Evolutionary conservation across 2,888 invertebrate species (phyloP).

Genomic region (Cordylochernes scorpioides): DNA sequence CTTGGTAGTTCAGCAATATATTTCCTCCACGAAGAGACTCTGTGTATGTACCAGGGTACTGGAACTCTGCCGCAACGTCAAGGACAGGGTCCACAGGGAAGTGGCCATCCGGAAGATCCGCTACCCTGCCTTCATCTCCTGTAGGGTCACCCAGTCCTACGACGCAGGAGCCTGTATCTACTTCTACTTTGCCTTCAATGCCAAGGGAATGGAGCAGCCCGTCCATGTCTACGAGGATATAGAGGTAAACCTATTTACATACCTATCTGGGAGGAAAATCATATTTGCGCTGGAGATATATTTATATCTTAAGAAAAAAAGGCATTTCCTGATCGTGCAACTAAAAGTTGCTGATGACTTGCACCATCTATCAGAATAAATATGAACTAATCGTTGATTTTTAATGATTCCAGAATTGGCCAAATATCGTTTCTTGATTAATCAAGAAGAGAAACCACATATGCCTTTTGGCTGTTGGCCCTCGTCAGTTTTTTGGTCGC

Average conservation of each 20-base stretch:
- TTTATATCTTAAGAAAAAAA: no score
- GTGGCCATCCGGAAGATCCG: slow-evolving; percentile 27
- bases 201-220: slow-evolving; percentile 20
- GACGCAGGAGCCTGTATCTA: slow-evolving; percentile 92
- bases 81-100: slow-evolving; percentile 38
- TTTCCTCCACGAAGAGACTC: no score
- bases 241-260: slow-evolving; percentile 7
- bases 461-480: no score
- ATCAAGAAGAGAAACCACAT: no score
- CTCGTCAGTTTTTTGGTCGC: no score
- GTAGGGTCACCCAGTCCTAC: slow-evolving; percentile 80
- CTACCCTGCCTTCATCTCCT: slow-evolving; percentile 37
- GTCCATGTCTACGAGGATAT: slow-evolving; percentile 14
- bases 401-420: no score
- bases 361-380: no score
- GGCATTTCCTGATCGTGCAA: no score
- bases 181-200: slow-evolving; percentile 66
- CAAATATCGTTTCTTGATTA: no score
- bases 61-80: slow-evolving; percentile 62
- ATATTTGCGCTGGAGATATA: background rate
- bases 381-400: no score
- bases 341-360: no score
- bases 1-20: no score
- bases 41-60: slow-evolving; percentile 37
- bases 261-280: background rate